A percentile compares a stretch with the other conserved stretches of the same genome.
Evolutionary conservation across 1,140 invertebrate species (phyloP).

Genomic region (Atta cephalotes): DNA sequence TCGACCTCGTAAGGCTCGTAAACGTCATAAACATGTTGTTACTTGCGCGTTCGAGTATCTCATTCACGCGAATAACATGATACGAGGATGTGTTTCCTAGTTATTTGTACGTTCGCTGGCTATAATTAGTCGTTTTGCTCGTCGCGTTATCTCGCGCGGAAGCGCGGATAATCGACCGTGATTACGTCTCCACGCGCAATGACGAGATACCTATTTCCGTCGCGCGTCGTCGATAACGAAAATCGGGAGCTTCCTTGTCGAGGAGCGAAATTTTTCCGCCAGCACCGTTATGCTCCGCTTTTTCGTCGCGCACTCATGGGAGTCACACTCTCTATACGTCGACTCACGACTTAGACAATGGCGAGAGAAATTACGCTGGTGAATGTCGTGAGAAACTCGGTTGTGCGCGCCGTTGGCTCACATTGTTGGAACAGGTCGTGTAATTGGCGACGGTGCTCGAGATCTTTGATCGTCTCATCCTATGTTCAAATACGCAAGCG

Average conservation of each 20-base stretch:
- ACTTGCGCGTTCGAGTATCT: background rate
- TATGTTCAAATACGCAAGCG: slow-evolving; percentile 12
- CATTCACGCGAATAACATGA: background rate
- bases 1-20: background rate
- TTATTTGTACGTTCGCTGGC: background rate
- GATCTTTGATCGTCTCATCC: slow-evolving; percentile 42
- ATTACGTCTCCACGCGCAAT: slow-evolving; percentile 27
- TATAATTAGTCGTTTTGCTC: slow-evolving; percentile 31
- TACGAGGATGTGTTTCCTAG: slow-evolving; percentile 5
- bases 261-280: slow-evolving; percentile 2
- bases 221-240: slow-evolving; percentile 33
- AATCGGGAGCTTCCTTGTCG: background rate
- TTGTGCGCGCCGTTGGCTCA: slow-evolving; percentile 52
- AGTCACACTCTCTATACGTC: slow-evolving; percentile 42
- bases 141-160: slow-evolving; percentile 42
- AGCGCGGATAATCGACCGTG: slow-evolving; percentile 30
- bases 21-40: background rate
- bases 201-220: slow-evolving; percentile 39
- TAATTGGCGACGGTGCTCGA: slow-evolving; percentile 62
- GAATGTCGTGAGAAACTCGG: slow-evolving; percentile 74
- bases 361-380: slow-evolving; percentile 71
- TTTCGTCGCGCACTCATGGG: slow-evolving; percentile 29
- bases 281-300: slow-evolving; percentile 53
- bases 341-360: slow-evolving; percentile 68
- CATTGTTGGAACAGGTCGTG: slow-evolving; percentile 58